Evolutionary conservation across 1,140 invertebrate species (phyloP).

Genomic region (Danaus plexippus): DNA sequence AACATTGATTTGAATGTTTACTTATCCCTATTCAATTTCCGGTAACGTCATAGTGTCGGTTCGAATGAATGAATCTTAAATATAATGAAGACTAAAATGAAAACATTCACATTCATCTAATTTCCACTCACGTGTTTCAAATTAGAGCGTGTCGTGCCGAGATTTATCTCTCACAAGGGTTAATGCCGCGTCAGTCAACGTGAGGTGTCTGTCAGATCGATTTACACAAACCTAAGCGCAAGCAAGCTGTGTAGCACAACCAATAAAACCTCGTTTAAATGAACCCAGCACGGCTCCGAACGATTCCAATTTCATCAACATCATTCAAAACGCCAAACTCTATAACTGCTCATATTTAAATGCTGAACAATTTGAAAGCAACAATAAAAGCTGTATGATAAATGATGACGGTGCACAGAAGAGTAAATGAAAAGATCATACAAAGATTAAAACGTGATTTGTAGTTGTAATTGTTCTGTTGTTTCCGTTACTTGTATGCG

Average conservation of each 20-base stretch:
- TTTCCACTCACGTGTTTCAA: conserved; percentile 20
- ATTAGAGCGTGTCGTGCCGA: conserved; percentile 33
- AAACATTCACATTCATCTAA: too few species aligned
- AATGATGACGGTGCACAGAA: conserved; percentile 19
- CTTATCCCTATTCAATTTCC: too few species aligned
- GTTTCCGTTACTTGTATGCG: too few species aligned
- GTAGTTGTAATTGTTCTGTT: conserved; percentile 8
- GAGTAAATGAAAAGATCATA: conserved; percentile 18
- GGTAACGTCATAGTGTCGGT: not conserved
- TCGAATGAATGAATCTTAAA: conserved; percentile 1
- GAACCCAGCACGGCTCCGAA: conserved; percentile 25
- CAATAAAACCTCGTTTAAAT: conserved; percentile 50
- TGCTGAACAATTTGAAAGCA: conserved; percentile 13
- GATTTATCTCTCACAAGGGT: conserved; percentile 39
- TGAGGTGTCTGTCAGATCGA: conserved; percentile 54
- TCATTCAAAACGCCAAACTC: not conserved
- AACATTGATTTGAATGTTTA: too few species aligned
- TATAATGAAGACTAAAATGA: not conserved
- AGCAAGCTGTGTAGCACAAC: conserved; percentile 32
- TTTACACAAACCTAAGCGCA: conserved; percentile 42
- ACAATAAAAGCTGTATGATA: conserved; percentile 15
- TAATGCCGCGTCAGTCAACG: conserved; percentile 56
- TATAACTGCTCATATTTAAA: conserved; percentile 9
- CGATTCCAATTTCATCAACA: not conserved
- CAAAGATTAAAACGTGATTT: conserved; percentile 15